Base-by-base conservation (phyloP, 2,797 vertebrate species). In the Hydrocynus forskahlii region DNA sequence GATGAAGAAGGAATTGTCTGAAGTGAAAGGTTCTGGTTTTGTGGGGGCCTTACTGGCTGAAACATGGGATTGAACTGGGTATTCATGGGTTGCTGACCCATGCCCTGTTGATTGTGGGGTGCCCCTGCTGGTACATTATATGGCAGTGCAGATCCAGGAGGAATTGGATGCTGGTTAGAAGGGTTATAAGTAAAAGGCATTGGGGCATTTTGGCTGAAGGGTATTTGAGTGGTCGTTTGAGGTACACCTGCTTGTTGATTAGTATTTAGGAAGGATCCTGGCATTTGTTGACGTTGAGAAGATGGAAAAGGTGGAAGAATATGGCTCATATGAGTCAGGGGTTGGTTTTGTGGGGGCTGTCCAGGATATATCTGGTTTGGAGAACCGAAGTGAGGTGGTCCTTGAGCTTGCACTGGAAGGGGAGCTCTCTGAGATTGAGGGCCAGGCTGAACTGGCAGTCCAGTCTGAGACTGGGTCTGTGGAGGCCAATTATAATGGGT, bases 51-150 rank as follows among this genome's bases (percentile, higher is more conserved):
- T n/a, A 6, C 75, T 0, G 88, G 66, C 66, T 83, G 92, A 23
- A 86, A 80, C 52, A 92, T 38, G 25, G 86, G 72, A 14, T 76
- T 86, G 12, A 90, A 80, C 62, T 89, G 91, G 21, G 90, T 74
- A 4, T 81, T 35, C 35, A 75, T 13, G 9, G 68, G 52, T 23
- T 80, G 88, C 16, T 87, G 73, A 6, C 19, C 19, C 17, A 29
- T 55, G 9, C 19, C 81, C 7, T 54, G 83, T 9, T 81, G 79
- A 0, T 90, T 57, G 0, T 80, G 69, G 25, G 90, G 74, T 1
- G 89, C 80, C 59, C 90, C 63, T 0, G 52, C 0, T 74, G 35
- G 0, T 86, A 83, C 45, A 74, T 80, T 60, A 25, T 78, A 75
- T 45, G 35, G 13, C 6, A 76, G 75, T n/a, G 50, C 48, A 80